Conservation (phyloP, 2,888 invertebrate species). For the Leptarthrus brevirostris region DNA sequence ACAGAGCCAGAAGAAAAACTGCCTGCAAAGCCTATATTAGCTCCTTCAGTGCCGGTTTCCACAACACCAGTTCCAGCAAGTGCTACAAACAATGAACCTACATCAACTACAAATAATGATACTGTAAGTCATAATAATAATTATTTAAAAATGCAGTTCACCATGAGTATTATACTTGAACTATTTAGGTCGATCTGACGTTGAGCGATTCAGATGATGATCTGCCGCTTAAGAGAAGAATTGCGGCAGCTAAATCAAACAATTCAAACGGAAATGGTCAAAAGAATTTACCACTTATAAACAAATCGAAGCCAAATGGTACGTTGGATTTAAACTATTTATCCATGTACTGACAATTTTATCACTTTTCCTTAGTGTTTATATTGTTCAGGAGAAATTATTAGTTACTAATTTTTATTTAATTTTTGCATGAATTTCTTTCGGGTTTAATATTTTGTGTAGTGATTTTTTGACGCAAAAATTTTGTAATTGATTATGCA, state of each 20-base stretch:
- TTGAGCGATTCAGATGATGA: conserved; percentile 80
- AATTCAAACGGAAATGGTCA: conserved; percentile 59
- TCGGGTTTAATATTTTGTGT: no score
- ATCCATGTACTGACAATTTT: conserved; percentile 1
- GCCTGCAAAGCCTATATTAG: conserved; percentile 60
- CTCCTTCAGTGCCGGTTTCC: conserved; percentile 55
- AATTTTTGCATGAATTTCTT: no score
- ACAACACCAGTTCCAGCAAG: conserved; percentile 39
- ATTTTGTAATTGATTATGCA: no score
- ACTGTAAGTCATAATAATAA: no score
- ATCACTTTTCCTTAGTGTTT: no score
- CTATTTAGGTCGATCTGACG: conserved; percentile 75
- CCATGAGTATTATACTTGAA: no score
- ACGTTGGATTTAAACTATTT: conserved; percentile 59
- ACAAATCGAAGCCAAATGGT: conserved; percentile 61
- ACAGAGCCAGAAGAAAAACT: conserved; percentile 56
- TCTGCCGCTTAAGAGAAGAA: conserved; percentile 73
- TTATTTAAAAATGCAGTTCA: not conserved
- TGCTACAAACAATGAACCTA: conserved; percentile 63
- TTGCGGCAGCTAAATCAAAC: conserved; percentile 62
- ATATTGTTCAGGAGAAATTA: no score
- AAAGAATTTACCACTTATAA: conserved; percentile 50
- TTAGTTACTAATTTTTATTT: no score
- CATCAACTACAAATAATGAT: conserved; percentile 66
- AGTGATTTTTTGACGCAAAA: no score